These are phyloP conservation scores for Cheiracanthium punctorium DNA, from an alignment of 2,888 invertebrate species.

Conservation along the genomic window DNA sequence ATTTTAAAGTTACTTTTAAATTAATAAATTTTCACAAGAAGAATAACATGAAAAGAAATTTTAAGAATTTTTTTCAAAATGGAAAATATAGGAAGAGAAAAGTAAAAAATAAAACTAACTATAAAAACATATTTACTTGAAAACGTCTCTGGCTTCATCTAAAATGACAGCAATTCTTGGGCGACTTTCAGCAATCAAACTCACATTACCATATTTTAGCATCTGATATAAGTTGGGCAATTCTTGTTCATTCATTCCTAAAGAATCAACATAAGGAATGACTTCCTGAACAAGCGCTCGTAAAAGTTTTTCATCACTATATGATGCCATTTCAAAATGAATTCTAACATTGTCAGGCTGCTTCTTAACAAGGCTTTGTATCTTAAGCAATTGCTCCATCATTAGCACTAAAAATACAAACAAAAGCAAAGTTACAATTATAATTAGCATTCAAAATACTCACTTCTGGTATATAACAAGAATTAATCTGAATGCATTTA, in stretches of 20 bases:
- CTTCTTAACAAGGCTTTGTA: constrained; percentile 81
- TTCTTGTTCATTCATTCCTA: constrained; percentile 94
- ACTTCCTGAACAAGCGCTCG: constrained; percentile 82
- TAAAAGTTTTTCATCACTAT: constrained; percentile 84
- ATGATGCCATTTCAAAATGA: constrained; percentile 92
- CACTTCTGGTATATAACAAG: too few species aligned
- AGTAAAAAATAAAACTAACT: constrained; percentile 19
- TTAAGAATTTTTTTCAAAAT: too few species aligned
- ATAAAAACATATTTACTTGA: constrained; percentile 73
- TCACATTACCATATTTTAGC: constrained; percentile 83
- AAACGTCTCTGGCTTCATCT: constrained; percentile 87
- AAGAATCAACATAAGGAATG: constrained; percentile 85
- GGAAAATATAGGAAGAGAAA: too few species aligned
- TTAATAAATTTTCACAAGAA: too few species aligned
- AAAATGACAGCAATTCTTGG: constrained; percentile 87
- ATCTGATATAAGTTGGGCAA: constrained; percentile 85
- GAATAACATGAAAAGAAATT: too few species aligned
- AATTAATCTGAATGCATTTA: too few species aligned
- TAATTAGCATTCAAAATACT: too few species aligned
- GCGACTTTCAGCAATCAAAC: constrained; percentile 85
- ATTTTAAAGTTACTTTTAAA: too few species aligned
- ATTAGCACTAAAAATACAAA: constrained; percentile 79
- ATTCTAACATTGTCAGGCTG: constrained; percentile 76
- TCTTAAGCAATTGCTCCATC: constrained; percentile 81
- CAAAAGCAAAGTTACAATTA: too few species aligned